A percentile compares a stretch with the other conserved stretches of the same genome.
These are phyloP conservation scores for Nesometra sesokonis DNA, from an alignment of 35 echinoderm and acorn worm genomes.

Conservation along the genomic window DNA sequence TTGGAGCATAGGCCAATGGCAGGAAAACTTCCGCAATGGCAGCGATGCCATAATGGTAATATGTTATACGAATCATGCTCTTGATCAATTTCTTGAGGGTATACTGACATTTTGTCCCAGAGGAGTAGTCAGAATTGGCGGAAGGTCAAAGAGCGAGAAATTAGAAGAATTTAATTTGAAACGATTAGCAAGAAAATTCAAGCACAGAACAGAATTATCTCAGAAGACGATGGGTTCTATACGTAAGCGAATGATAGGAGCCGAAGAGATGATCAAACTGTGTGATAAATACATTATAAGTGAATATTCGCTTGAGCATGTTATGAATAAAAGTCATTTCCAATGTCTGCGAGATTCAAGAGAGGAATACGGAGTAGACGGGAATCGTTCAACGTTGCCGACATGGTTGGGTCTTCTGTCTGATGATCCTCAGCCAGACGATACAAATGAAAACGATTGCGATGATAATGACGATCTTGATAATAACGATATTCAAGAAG, in stretches of 20 bases:
- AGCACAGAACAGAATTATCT: not conserved
- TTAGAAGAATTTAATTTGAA: conserved; percentile 24
- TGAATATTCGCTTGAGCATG: not conserved
- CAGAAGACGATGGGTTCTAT: not conserved
- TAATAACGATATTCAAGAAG: not conserved
- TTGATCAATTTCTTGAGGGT: conserved; percentile 90
- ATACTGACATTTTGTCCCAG: conserved; percentile 21
- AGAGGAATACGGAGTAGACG: not conserved
- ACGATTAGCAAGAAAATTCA: not conserved
- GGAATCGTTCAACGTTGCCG: not conserved
- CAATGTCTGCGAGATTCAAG: not conserved
- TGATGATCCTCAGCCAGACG: not conserved
- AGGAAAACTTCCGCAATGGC: not conserved
- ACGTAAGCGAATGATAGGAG: not conserved
- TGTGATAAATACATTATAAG: not conserved
- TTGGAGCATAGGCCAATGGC: not conserved
- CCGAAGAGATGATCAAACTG: not conserved
- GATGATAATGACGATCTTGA: too few species aligned
- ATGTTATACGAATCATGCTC: conserved; percentile 94
- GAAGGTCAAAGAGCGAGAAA: conserved; percentile 38
- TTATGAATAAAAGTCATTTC: not conserved
- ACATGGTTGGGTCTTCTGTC: not conserved
- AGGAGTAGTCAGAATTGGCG: conserved; percentile 45
- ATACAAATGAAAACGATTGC: conserved; percentile 20
- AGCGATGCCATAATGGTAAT: conserved; percentile 48